Percentiles rank a stretch among this genome's conserved stretches.
phyloP scores from a whole-genome alignment of 2,888 invertebrate genomes.

The Hydrotaea cyrtoneurina region DNA sequence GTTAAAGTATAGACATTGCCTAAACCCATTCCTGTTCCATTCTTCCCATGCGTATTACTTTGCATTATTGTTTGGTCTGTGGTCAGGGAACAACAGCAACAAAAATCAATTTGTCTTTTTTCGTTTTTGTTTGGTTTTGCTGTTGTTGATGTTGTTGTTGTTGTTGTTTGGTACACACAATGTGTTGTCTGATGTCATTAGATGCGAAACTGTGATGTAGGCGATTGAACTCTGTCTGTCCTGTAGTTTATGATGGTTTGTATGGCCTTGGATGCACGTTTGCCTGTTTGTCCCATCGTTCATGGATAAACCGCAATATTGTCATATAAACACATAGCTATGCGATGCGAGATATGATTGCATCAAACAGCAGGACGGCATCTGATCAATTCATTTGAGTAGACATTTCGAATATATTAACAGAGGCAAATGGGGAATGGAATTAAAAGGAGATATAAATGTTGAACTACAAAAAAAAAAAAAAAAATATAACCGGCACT shows the following conservation, averaged over 20 bases:
- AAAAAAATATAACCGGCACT: too few species aligned
- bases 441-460: too few species aligned
- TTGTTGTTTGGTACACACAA: not conserved
- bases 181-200: conserved; percentile 24
- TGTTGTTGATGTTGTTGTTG: too few species aligned
- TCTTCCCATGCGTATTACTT: not conserved
- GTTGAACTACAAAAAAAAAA: too few species aligned
- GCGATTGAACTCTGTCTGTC: not conserved
- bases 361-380: not conserved
- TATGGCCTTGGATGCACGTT: not conserved
- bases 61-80: not conserved
- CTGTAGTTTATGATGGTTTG: not conserved
- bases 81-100: not conserved
- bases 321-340: not conserved
- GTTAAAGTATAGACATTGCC: not conserved
- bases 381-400: not conserved
- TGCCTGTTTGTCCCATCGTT: not conserved
- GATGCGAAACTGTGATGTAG: conserved; percentile 11
- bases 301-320: not conserved
- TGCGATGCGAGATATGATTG: not conserved
- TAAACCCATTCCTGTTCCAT: not conserved
- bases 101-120: conserved; percentile 32
- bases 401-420: too few species aligned
- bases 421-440: too few species aligned
- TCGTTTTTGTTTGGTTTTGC: too few species aligned